Conservation (phyloP, 2,888 invertebrate species). For the Tetranychus piercei region DNA sequence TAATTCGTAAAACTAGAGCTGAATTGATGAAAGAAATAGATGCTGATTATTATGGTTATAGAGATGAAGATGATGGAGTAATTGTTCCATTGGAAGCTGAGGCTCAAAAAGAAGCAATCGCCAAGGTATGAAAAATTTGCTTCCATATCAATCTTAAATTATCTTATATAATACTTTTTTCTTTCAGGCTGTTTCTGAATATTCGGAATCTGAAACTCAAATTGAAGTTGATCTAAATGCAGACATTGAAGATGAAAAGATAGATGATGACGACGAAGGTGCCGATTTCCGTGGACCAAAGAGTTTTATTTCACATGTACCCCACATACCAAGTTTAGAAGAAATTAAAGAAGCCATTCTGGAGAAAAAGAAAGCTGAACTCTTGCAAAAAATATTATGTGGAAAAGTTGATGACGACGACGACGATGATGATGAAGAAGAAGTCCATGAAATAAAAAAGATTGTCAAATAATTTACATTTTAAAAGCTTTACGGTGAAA, state of each 20-base stretch:
- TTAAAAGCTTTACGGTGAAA: too few species aligned
- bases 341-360: slow-evolving; percentile 61
- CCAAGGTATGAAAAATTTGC: background rate
- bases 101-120: slow-evolving; percentile 40
- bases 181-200: background rate
- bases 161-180: background rate
- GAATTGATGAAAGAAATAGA: slow-evolving; percentile 96
- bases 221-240: background rate
- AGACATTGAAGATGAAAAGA: background rate
- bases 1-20: slow-evolving; percentile 73
- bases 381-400: slow-evolving; percentile 57
- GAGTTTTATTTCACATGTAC: slow-evolving; percentile 50
- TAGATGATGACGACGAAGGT: slow-evolving; percentile 22
- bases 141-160: background rate
- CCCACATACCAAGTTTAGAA: slow-evolving; percentile 79
- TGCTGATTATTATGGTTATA: slow-evolving; percentile 94
- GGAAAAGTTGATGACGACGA: slow-evolving; percentile 4
- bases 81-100: slow-evolving; percentile 66
- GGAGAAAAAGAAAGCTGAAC: slow-evolving; percentile 70
- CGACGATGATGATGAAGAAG: background rate
- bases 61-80: slow-evolving; percentile 95
- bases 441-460: background rate
- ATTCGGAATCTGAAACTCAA: background rate
- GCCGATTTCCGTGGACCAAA: slow-evolving; percentile 19
- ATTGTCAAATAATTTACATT: background rate